Conservation (phyloP, 2,113 vertebrate species). For the Falco punctatus region DNA sequence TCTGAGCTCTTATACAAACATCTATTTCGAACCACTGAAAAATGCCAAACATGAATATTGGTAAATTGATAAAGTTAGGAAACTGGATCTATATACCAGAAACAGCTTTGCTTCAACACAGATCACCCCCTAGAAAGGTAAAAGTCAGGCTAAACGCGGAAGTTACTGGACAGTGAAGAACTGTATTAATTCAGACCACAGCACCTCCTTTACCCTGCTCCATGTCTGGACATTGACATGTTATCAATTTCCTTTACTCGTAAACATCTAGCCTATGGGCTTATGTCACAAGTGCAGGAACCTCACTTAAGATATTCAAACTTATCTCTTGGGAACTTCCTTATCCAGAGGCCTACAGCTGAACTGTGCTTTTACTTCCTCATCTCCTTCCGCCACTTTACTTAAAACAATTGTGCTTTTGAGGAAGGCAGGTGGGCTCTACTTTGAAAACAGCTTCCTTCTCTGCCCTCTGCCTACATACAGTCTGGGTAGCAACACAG, state of each 20-base stretch:
- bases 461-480: not conserved
- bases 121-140: not conserved
- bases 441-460: not conserved
- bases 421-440: not conserved
- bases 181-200: not conserved
- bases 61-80: not conserved
- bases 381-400: not conserved
- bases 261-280: not conserved
- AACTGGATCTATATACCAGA: not conserved
- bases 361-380: not conserved
- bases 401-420: not conserved
- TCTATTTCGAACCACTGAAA: not conserved
- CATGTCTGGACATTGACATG: not conserved
- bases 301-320: not conserved
- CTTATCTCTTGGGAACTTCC: not conserved
- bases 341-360: not conserved
- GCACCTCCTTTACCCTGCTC: not conserved
- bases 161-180: not conserved
- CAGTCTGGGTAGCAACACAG: not conserved
- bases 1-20: not conserved
- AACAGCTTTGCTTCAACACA: not conserved
- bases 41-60: not conserved
- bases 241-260: not conserved
- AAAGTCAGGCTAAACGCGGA: not conserved
- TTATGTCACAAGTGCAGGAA: not conserved